phyloP scores from a whole-genome alignment of 1,140 invertebrate species.

The Sitophilus oryzae region DNA sequence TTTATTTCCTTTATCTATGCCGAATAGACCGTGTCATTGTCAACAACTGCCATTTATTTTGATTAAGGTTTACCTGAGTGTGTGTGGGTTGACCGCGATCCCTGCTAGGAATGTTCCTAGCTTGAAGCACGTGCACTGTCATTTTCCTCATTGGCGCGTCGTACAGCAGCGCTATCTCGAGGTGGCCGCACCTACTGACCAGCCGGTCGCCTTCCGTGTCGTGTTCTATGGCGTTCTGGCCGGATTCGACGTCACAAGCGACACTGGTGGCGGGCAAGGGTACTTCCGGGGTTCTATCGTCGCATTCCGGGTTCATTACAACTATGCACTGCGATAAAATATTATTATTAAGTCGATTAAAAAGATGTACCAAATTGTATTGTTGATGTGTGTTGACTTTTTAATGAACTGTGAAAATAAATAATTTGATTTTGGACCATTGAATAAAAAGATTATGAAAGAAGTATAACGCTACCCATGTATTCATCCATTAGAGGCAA shows the following conservation, averaged over 20 bases:
- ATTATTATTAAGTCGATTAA: not conserved
- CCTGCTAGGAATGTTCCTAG: slow-evolving; percentile 68
- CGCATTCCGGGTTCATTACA: slow-evolving; percentile 39
- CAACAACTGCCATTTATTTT: no score
- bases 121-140: slow-evolving; percentile 84
- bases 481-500: no score
- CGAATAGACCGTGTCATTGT: no score
- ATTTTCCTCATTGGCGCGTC: slow-evolving; percentile 84
- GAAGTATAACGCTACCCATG: no score
- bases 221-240: not conserved
- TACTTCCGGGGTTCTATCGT: slow-evolving; percentile 34
- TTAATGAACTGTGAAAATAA: no score
- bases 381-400: no score
- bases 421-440: no score
- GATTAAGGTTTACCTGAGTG: slow-evolving; percentile 56
- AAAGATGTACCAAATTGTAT: no score
- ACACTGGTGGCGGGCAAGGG: slow-evolving; percentile 21
- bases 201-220: not conserved
- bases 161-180: slow-evolving; percentile 84
- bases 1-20: no score
- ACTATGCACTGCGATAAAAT: slow-evolving; percentile 37
- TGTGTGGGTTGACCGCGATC: slow-evolving; percentile 69
- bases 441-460: no score
- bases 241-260: slow-evolving; percentile 16
- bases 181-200: slow-evolving; percentile 58